Conservation (phyloP, 2,113 vertebrate species). For the Macquaria australasica region DNA sequence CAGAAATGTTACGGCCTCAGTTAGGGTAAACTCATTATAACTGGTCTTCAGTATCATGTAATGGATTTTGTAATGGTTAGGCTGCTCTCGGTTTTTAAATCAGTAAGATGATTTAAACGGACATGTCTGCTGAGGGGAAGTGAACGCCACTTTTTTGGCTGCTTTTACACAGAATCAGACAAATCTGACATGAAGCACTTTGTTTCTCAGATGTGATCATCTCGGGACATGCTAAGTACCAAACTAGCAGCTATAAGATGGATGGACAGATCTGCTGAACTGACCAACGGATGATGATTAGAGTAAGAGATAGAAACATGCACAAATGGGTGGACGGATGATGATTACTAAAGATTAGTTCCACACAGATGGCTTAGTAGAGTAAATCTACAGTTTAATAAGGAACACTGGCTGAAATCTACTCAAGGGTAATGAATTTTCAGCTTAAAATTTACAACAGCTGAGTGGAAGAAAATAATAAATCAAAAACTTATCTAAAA, state of each 20-base stretch:
- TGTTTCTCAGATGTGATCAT: not conserved
- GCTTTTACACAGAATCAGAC: not conserved
- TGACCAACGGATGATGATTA: not conserved
- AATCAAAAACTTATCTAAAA: conserved; percentile 8
- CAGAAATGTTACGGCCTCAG: not conserved
- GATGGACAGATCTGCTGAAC: not conserved
- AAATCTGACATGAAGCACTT: not conserved
- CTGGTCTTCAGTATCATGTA: not conserved
- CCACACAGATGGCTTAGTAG: conserved; percentile 9
- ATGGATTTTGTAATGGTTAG: not conserved
- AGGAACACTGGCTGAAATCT: not conserved
- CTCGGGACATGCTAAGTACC: not conserved
- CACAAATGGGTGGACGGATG: conserved; percentile 10
- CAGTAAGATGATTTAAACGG: not conserved
- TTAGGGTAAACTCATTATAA: not conserved
- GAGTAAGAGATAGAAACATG: not conserved
- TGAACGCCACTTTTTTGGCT: not conserved
- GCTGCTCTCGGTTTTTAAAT: not conserved
- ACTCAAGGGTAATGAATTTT: not conserved
- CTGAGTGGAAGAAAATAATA: conserved; percentile 15
- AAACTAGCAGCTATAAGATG: not conserved
- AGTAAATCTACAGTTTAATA: conserved; percentile 20
- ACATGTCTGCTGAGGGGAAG: not conserved
- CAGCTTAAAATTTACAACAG: conserved; percentile 4
- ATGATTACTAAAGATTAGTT: conserved; percentile 41